These are phyloP conservation scores for Ara ararauna DNA, from an alignment of 2,797 vertebrate species.

Conservation along the genomic window DNA sequence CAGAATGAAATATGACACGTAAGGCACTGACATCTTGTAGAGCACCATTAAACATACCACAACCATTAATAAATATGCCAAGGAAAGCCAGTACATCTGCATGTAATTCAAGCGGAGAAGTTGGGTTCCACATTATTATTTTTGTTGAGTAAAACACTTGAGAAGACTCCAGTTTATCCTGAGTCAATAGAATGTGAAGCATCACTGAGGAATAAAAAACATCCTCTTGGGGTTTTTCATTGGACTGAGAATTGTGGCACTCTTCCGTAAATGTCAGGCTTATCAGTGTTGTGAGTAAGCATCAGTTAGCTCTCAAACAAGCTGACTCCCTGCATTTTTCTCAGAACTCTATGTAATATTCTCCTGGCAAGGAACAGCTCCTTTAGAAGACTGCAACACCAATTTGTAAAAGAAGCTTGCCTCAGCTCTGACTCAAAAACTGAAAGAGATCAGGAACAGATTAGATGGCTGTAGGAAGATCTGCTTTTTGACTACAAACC, in stretches of 20 bases:
- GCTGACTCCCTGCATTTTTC: slow-evolving; percentile 64
- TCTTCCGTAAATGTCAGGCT: slow-evolving; percentile 60
- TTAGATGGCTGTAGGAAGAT: slow-evolving; percentile 23
- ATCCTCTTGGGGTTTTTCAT: slow-evolving; percentile 34
- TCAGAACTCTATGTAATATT: slow-evolving; percentile 63
- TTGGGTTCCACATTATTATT: not conserved
- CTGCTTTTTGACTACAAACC: not conserved
- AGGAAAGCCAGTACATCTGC: not conserved
- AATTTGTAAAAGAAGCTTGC: slow-evolving; percentile 52
- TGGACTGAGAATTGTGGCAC: slow-evolving; percentile 53
- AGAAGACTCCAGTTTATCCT: slow-evolving; percentile 12
- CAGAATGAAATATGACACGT: slow-evolving; percentile 26
- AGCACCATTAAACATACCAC: slow-evolving; percentile 39
- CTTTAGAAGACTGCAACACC: slow-evolving; percentile 55
- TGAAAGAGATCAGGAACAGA: slow-evolving; percentile 4
- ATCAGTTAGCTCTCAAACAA: slow-evolving; percentile 64
- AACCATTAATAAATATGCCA: not conserved
- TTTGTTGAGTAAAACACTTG: not conserved
- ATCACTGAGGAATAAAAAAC: not conserved
- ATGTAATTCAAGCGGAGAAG: not conserved
- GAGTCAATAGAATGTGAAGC: slow-evolving; percentile 30
- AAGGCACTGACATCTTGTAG: not conserved
- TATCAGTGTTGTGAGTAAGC: slow-evolving; percentile 63
- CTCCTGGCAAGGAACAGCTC: slow-evolving; percentile 56
- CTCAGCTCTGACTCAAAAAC: slow-evolving; percentile 52